These are phyloP conservation scores for Ptychochromis oligacanthus DNA, from an alignment of 2,113 vertebrate genomes.

Conservation along the genomic window DNA sequence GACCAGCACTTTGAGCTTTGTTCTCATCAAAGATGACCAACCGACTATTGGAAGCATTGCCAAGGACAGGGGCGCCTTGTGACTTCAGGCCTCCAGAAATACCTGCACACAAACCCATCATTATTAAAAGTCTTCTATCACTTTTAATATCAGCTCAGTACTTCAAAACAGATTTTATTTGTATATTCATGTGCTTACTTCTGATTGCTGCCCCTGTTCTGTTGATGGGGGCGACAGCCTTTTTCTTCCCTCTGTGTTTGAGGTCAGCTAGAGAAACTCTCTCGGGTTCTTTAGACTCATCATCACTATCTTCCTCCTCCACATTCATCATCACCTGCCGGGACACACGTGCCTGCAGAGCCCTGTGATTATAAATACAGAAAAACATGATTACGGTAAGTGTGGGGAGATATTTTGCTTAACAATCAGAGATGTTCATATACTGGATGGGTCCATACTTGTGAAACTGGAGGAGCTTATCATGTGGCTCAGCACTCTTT, in stretches of 20 bases:
- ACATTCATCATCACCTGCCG: conserved; percentile 85
- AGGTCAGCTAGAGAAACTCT: conserved; percentile 86
- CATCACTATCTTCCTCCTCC: conserved; percentile 70
- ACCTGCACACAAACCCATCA: conserved; percentile 66
- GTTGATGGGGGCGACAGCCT: conserved; percentile 83
- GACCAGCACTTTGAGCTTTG: conserved; percentile 57
- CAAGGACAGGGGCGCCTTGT: conserved; percentile 61
- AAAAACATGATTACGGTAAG: not conserved
- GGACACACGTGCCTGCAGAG: conserved; percentile 91
- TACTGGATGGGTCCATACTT: conserved; percentile 76
- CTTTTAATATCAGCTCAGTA: not conserved
- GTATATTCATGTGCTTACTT: conserved; percentile 74
- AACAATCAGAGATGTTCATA: not conserved
- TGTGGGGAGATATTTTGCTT: not conserved
- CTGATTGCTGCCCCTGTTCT: conserved; percentile 83
- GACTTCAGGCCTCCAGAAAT: conserved; percentile 74
- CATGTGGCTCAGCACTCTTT: conserved; percentile 85
- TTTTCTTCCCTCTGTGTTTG: conserved; percentile 91
- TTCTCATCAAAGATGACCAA: conserved; percentile 92
- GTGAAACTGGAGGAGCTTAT: conserved; percentile 89
- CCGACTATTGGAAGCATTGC: conserved; percentile 67
- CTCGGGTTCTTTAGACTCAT: conserved; percentile 74
- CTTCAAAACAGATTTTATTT: not conserved
- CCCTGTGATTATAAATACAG: conserved; percentile 73
- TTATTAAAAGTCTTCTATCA: not conserved